phyloP scores from a whole-genome alignment of 2,888 invertebrate genomes.

The Melikaiella ostensackeni region DNA sequence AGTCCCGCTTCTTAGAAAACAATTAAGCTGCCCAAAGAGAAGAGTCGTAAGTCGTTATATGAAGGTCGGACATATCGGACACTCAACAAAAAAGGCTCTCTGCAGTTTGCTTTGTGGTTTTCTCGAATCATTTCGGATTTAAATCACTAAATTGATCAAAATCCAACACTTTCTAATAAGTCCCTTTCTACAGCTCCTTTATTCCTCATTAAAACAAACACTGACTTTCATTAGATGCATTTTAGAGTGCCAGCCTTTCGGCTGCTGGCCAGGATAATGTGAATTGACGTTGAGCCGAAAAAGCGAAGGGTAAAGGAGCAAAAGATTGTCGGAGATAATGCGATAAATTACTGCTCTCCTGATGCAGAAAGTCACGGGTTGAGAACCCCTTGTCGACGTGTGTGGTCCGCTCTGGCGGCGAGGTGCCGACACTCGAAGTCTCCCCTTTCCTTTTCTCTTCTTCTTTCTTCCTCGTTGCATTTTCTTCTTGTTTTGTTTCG shows the following conservation, averaged over 20 bases:
- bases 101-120: not conserved
- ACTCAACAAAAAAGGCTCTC: not conserved
- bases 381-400: constrained; percentile 76
- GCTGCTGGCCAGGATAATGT: constrained; percentile 28
- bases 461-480: constrained; percentile 51
- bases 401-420: constrained; percentile 77
- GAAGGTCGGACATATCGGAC: not conserved
- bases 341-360: constrained; percentile 39
- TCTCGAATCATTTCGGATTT: not conserved
- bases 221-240: constrained; percentile 13
- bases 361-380: constrained; percentile 59
- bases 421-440: constrained; percentile 77
- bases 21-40: constrained; percentile 18
- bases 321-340: constrained; percentile 33
- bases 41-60: not conserved
- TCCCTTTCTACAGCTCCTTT: not conserved
- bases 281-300: constrained; percentile 36
- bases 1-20: constrained; percentile 19
- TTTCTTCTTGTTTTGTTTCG: constrained; percentile 62
- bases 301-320: constrained; percentile 35
- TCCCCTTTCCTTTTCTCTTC: constrained; percentile 60
- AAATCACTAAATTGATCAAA: constrained; percentile 7
- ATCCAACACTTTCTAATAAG: not conserved
- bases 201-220: constrained; percentile 31
- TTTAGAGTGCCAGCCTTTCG: constrained; percentile 22